Evolutionary conservation across 2,797 vertebrate genomes (phyloP).

Genomic region (Myoxocephalus aenaeus): DNA sequence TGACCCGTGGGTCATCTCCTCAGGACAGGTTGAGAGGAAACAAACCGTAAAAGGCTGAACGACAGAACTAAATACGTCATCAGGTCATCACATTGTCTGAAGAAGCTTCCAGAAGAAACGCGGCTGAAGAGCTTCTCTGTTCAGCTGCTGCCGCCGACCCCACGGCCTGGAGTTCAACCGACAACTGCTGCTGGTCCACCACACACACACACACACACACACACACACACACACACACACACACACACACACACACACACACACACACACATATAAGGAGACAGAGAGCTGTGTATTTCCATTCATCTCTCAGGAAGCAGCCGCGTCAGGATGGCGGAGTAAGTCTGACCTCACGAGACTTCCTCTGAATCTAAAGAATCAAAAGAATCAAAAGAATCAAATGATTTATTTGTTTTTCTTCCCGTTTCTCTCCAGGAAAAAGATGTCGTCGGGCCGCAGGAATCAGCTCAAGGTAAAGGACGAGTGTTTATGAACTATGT

Average conservation of each 20-base stretch:
- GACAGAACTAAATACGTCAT: neutral
- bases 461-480: slow-evolving; percentile 77
- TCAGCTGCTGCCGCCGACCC: slow-evolving; percentile 61
- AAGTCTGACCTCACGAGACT: slow-evolving; percentile 41
- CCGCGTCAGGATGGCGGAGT: slow-evolving; percentile 76
- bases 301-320: slow-evolving; percentile 39
- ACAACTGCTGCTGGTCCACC: slow-evolving; percentile 59
- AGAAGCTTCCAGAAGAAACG: slow-evolving; percentile 38
- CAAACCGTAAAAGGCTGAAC: neutral
- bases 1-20: neutral
- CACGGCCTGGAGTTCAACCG: slow-evolving; percentile 33
- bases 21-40: neutral
- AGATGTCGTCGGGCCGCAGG: slow-evolving; percentile 73
- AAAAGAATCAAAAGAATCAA: no score
- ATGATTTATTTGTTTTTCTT: slow-evolving; percentile 4
- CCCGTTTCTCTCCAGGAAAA: slow-evolving; percentile 66
- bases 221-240: slow-evolving; percentile 24
- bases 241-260: slow-evolving; percentile 11
- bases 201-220: slow-evolving; percentile 21
- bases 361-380: neutral
- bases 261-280: slow-evolving; percentile 50
- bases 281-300: slow-evolving; percentile 9
- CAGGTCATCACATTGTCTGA: neutral
- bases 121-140: slow-evolving; percentile 43
- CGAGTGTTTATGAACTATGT: no score